These are phyloP conservation scores for Knipowitschia caucasica DNA, from an alignment of 2,797 vertebrate genomes.

Conservation along the genomic window DNA sequence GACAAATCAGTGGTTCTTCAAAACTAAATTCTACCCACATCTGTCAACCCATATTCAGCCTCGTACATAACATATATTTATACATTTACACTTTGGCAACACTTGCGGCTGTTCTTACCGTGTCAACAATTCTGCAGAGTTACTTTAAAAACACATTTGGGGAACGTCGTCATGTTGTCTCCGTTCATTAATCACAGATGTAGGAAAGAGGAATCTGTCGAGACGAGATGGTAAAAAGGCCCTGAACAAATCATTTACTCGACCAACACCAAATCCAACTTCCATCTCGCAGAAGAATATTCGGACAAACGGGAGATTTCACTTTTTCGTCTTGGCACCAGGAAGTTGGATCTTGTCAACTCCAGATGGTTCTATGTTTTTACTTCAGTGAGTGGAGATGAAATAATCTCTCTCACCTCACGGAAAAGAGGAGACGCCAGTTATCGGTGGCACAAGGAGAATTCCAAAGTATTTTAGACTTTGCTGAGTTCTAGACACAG, in stretches of 20 bases:
- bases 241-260: slow-evolving; percentile 46
- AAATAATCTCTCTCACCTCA: slow-evolving; percentile 37
- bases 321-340: slow-evolving; percentile 53
- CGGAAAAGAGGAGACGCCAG: slow-evolving; percentile 22
- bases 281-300: slow-evolving; percentile 57
- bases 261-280: slow-evolving; percentile 52
- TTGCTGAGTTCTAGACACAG: too few species aligned
- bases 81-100: slow-evolving; percentile 12
- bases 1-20: too few species aligned
- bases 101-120: slow-evolving; percentile 22
- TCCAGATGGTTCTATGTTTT: slow-evolving; percentile 67
- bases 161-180: slow-evolving; percentile 53
- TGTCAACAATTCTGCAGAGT: slow-evolving; percentile 27
- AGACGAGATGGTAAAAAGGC: slow-evolving; percentile 57
- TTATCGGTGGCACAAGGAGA: slow-evolving; percentile 24
- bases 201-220: slow-evolving; percentile 58
- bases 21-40: too few species aligned
- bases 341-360: slow-evolving; percentile 57
- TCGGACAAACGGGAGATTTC: slow-evolving; percentile 50
- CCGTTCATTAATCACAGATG: slow-evolving; percentile 63
- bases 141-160: slow-evolving; percentile 45
- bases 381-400: slow-evolving; percentile 55
- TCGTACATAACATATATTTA: too few species aligned
- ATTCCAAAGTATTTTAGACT: not conserved
- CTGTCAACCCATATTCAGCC: too few species aligned